Evolutionary conservation across 1,140 invertebrate genomes (phyloP).

Genomic region (Orussus abietinus): DNA sequence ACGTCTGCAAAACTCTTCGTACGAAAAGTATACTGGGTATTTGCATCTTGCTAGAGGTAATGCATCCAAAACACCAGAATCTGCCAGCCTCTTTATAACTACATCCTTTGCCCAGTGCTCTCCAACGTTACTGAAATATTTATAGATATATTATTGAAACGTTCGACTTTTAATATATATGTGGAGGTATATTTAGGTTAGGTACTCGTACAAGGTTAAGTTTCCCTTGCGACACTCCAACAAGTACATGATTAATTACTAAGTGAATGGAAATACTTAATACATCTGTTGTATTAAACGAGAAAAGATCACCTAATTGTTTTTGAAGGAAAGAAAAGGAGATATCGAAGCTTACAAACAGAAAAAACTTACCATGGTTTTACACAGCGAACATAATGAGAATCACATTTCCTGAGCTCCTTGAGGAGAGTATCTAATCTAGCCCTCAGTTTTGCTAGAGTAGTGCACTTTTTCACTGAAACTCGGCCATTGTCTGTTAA

Average conservation of each 20-base stretch:
- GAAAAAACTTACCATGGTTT: slow-evolving; percentile 28
- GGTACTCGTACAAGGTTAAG: too few species aligned
- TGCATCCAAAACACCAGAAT: slow-evolving; percentile 30
- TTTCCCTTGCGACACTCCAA: too few species aligned
- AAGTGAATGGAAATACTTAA: too few species aligned
- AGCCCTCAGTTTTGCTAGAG: slow-evolving; percentile 32
- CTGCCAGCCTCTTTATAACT: slow-evolving; percentile 31
- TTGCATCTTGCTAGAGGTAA: slow-evolving; percentile 31
- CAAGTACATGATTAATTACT: too few species aligned
- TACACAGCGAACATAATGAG: slow-evolving; percentile 36
- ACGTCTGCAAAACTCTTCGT: slow-evolving; percentile 28
- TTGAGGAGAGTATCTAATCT: slow-evolving; percentile 32
- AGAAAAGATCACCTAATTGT: too few species aligned
- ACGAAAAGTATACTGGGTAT: slow-evolving; percentile 27
- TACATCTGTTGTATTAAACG: too few species aligned
- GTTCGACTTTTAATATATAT: too few species aligned
- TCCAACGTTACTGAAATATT: slow-evolving; percentile 14
- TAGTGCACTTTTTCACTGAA: slow-evolving; percentile 28
- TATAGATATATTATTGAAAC: neutral
- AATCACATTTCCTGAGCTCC: slow-evolving; percentile 33
- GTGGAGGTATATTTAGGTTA: too few species aligned
- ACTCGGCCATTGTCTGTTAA: slow-evolving; percentile 17
- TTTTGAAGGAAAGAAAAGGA: too few species aligned
- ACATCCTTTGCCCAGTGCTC: slow-evolving; percentile 21
- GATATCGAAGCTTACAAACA: neutral